These are phyloP conservation scores for Esox niger DNA, from an alignment of 2,113 vertebrate genomes.

Conservation along the genomic window DNA sequence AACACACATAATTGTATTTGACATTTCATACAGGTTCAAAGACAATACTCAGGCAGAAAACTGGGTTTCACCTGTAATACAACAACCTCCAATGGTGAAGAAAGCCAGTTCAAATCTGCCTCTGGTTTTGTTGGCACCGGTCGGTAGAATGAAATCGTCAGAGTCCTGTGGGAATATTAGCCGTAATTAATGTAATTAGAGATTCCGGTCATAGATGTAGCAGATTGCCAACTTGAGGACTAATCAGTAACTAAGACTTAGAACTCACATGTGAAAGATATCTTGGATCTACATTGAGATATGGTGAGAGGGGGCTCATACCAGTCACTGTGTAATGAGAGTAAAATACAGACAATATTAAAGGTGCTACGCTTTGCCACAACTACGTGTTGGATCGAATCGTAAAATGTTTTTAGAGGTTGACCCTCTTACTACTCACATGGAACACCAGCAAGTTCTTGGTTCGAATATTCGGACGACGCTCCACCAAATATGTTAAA, in stretches of 20 bases:
- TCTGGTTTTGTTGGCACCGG: constrained; percentile 91
- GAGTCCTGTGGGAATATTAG: constrained; percentile 82
- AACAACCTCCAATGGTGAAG: constrained; percentile 87
- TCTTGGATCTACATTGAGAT: constrained; percentile 92
- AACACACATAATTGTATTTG: background rate
- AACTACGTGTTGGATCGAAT: background rate
- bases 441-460: constrained; percentile 86
- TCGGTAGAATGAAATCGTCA: constrained; percentile 96
- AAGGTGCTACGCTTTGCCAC: background rate
- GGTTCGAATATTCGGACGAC: constrained; percentile 86
- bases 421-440: constrained; percentile 74
- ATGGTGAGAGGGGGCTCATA: constrained; percentile 93
- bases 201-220: background rate
- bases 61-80: constrained; percentile 76
- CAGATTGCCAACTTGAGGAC: background rate
- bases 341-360: background rate
- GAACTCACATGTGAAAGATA: constrained; percentile 88
- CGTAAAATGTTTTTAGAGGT: too few relatives aligned
- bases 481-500: constrained; percentile 78
- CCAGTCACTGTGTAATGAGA: constrained; percentile 81
- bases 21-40: background rate
- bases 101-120: constrained; percentile 88
- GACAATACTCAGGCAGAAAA: background rate
- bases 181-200: background rate
- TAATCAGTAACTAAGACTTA: too few relatives aligned